These are phyloP conservation scores for Macrocentrus cingulum DNA, from an alignment of 1,140 invertebrate genomes.

Conservation along the genomic window DNA sequence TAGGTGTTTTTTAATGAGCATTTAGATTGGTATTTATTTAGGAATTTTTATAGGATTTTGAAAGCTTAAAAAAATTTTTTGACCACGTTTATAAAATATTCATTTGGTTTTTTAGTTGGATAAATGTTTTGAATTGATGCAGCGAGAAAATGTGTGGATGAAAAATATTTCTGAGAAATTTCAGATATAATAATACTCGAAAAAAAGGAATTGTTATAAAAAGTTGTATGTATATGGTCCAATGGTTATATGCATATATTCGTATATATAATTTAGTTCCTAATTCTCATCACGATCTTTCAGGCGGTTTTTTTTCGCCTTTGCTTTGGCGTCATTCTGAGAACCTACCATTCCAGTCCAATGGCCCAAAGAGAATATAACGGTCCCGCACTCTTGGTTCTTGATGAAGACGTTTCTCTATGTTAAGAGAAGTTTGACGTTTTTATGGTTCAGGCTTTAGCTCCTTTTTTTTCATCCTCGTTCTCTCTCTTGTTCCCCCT, in stretches of 20 bases:
- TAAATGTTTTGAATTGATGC: too few species aligned
- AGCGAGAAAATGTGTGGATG: too few species aligned
- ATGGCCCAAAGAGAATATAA: slow-evolving; percentile 28
- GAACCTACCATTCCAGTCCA: slow-evolving; percentile 17
- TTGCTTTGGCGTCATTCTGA: background rate
- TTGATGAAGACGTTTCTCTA: slow-evolving; percentile 61
- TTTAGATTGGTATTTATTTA: too few species aligned
- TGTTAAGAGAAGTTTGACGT: slow-evolving; percentile 60
- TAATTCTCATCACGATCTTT: background rate
- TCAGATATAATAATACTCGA: background rate
- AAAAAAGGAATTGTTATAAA: background rate
- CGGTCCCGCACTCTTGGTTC: slow-evolving; percentile 37
- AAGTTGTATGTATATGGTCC: background rate
- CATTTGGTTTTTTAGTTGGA: too few species aligned
- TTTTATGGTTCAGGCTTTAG: slow-evolving; percentile 55
- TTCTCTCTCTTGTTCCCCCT: slow-evolving; percentile 28
- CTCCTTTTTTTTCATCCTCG: slow-evolving; percentile 37
- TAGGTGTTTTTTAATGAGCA: too few species aligned
- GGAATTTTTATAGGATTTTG: too few species aligned
- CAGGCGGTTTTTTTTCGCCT: background rate
- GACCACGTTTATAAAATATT: too few species aligned
- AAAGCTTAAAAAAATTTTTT: too few species aligned
- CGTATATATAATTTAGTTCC: background rate
- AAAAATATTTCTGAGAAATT: background rate
- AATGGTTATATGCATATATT: background rate